A percentile compares a stretch with the other conserved stretches of the same genome.
phyloP scores from a whole-genome alignment of 2,888 invertebrate genomes.

The Sturmia bella region DNA sequence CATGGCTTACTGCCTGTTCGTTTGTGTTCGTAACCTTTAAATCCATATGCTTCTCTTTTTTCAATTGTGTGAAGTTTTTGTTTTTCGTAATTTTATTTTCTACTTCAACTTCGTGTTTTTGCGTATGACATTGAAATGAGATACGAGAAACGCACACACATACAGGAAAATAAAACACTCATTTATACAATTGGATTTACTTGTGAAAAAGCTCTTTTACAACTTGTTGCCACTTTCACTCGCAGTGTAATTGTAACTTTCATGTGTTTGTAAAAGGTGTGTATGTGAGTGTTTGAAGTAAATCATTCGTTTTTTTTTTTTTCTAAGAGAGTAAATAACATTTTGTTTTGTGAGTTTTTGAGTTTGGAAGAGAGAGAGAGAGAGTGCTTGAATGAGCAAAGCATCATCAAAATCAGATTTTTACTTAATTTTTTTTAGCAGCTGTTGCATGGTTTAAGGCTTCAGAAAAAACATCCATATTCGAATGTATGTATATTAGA shows the following conservation, averaged over 20 bases:
- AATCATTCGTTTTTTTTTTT: not conserved
- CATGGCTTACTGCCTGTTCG: conserved; percentile 10
- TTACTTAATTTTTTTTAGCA: conserved; percentile 70
- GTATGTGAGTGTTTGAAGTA: conserved; percentile 4
- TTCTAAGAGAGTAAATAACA: not conserved
- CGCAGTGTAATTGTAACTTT: conserved; percentile 19
- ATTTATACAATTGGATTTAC: not conserved
- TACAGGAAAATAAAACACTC: not conserved
- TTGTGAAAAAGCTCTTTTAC: conserved; percentile 74
- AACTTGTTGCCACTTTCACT: conserved; percentile 78
- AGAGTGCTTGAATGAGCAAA: conserved; percentile 6
- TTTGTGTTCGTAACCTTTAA: conserved; percentile 34
- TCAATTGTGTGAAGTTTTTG: conserved; percentile 7
- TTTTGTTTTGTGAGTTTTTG: not conserved
- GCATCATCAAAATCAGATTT: conserved; percentile 3
- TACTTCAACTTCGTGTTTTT: conserved; percentile 26
- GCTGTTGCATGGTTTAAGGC: conserved; percentile 76
- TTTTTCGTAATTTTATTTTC: conserved; percentile 14
- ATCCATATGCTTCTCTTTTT: conserved; percentile 48
- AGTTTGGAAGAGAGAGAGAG: conserved; percentile 27
- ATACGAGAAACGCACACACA: conserved; percentile 5
- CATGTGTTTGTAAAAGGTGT: not conserved
- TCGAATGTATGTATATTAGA: not conserved
- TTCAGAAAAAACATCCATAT: not conserved
- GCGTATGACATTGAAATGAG: conserved; percentile 67